phyloP scores from a whole-genome alignment of 2,888 invertebrate genomes.

The Thymelicus acteon region DNA sequence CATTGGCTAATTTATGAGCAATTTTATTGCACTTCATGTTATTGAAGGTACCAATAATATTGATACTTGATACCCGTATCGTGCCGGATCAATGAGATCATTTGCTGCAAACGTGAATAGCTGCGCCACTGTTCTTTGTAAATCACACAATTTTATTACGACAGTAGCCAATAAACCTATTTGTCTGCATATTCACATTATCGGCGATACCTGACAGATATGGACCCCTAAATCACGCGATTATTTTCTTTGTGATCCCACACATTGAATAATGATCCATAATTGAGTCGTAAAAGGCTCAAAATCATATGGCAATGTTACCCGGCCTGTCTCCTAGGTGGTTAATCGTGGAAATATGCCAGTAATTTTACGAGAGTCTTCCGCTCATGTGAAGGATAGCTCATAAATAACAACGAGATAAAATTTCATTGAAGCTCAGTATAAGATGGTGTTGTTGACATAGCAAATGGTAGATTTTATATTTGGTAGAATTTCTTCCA shows the following conservation, averaged over 20 bases:
- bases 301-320: conserved; percentile 33
- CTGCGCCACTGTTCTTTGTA: conserved; percentile 57
- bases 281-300: conserved; percentile 42
- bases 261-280: conserved; percentile 47
- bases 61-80: conserved; percentile 48
- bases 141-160: conserved; percentile 73
- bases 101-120: conserved; percentile 54
- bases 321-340: conserved; percentile 48
- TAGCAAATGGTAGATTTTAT: conserved; percentile 4
- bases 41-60: conserved; percentile 14
- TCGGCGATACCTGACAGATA: conserved; percentile 76
- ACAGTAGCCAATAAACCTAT: conserved; percentile 80
- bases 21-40: conserved; percentile 7
- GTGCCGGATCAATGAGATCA: conserved; percentile 54
- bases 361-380: conserved; percentile 65
- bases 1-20: not conserved
- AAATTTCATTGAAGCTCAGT: conserved; percentile 40
- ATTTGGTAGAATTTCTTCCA: not conserved
- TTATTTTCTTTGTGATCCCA: conserved; percentile 66
- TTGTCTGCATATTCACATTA: conserved; percentile 72
- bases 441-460: conserved; percentile 4
- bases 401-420: conserved; percentile 56
- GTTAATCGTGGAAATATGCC: conserved; percentile 57
- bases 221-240: conserved; percentile 72
- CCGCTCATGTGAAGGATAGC: conserved; percentile 56